Evolutionary conservation across 2,113 vertebrate genomes (phyloP).

Genomic region (Calonectris borealis): DNA sequence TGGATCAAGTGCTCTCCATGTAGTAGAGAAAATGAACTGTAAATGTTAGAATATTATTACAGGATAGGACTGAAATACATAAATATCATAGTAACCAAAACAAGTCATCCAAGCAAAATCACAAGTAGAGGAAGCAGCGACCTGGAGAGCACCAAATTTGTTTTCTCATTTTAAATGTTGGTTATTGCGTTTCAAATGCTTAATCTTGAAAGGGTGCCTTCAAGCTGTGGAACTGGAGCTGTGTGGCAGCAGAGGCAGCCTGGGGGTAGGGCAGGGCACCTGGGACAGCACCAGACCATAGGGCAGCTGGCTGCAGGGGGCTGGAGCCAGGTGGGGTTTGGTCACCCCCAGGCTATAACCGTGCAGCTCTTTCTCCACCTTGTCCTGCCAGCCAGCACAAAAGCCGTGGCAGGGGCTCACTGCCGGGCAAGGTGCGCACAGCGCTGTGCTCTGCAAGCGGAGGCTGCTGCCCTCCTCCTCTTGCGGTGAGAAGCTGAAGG

Average conservation of each 20-base stretch:
- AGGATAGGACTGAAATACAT: not conserved
- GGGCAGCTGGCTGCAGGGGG: not conserved
- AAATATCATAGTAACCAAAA: not conserved
- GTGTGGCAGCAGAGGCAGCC: not conserved
- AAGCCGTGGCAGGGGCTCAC: rapidly evolving
- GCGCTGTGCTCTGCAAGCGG: rapidly evolving
- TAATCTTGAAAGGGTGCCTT: not conserved
- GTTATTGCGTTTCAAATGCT: not conserved
- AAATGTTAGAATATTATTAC: not conserved
- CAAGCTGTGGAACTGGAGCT: not conserved
- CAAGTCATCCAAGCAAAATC: not conserved
- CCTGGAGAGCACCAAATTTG: not conserved
- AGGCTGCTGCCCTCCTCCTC: not conserved
- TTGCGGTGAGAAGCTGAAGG: not conserved
- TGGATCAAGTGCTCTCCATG: not conserved
- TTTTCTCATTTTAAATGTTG: not conserved
- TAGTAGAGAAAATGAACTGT: not conserved
- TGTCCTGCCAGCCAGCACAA: no score
- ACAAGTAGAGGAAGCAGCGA: not conserved
- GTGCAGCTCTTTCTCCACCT: not conserved
- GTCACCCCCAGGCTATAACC: not conserved
- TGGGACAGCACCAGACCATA: not conserved
- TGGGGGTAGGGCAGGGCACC: not conserved
- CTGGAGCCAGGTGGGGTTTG: not conserved
- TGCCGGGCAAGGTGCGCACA: rapidly evolving